phyloP scores from a whole-genome alignment of 2,888 invertebrate genomes.

The Tipula confusa region DNA sequence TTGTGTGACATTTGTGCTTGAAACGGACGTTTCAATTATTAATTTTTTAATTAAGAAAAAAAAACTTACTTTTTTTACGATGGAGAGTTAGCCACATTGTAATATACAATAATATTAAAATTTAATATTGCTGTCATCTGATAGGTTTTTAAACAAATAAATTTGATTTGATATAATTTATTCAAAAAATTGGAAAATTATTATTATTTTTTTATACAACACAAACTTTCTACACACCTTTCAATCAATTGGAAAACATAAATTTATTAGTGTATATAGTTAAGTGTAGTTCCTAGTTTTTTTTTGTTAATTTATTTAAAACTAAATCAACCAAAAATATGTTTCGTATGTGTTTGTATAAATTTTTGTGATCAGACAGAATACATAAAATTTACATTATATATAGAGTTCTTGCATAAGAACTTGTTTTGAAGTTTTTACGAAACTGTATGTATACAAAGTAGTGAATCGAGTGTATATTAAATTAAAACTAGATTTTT shows the following conservation, averaged over 20 bases:
- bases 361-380: not conserved
- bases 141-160: too few relatives aligned
- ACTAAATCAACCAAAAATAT: not conserved
- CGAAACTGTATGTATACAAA: not conserved
- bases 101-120: too few relatives aligned
- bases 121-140: too few relatives aligned
- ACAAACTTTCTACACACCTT: not conserved
- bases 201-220: not conserved
- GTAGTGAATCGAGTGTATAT: not conserved
- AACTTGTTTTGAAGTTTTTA: not conserved
- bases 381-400: not conserved
- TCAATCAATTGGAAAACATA: not conserved
- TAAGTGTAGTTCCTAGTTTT: not conserved
- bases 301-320: not conserved
- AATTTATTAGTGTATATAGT: not conserved
- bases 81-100: too few relatives aligned
- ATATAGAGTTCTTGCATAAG: not conserved
- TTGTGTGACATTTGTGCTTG: too few relatives aligned
- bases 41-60: too few relatives aligned
- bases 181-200: not conserved
- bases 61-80: too few relatives aligned
- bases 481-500: not conserved
- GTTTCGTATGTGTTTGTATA: not conserved
- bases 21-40: too few relatives aligned
- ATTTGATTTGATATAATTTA: too few relatives aligned